A percentile compares a stretch with the other conserved stretches of the same genome.
Conservation (phyloP, 2,797 vertebrate genomes). For the Decapterus maruadsi region DNA sequence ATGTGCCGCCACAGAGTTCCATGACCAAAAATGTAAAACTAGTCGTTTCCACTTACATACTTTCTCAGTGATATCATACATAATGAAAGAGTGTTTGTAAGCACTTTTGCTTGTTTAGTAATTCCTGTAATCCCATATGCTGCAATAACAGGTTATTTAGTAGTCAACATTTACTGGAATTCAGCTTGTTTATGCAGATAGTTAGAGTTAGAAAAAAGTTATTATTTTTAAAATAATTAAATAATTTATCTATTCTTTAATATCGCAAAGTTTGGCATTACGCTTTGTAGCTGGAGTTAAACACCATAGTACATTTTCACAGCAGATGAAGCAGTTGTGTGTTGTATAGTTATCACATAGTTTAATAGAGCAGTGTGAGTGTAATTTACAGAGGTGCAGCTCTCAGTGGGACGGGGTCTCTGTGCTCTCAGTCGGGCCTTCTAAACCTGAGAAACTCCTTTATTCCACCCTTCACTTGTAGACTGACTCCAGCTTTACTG, state of each 20-base stretch:
- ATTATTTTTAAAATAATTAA: neutral
- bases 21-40: constrained; percentile 85
- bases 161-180: constrained; percentile 52
- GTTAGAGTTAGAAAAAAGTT: constrained; percentile 26
- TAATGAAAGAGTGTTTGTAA: constrained; percentile 79
- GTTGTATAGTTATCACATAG: constrained; percentile 40
- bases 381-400: constrained; percentile 56
- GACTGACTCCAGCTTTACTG: constrained; percentile 78
- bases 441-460: constrained; percentile 74
- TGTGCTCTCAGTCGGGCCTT: constrained; percentile 36
- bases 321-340: constrained; percentile 22
- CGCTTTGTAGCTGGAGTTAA: neutral
- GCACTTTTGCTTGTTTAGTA: constrained; percentile 76
- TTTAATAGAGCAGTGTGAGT: constrained; percentile 51
- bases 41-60: constrained; percentile 84
- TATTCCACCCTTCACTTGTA: constrained; percentile 76
- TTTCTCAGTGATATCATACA: constrained; percentile 83
- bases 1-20: constrained; percentile 78
- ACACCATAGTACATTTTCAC: constrained; percentile 15
- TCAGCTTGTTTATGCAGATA: constrained; percentile 41
- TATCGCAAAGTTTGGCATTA: neutral
- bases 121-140: constrained; percentile 70
- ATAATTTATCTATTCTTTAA: constrained; percentile 3
- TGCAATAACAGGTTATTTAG: constrained; percentile 68
- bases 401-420: constrained; percentile 53